Conservation (phyloP, 2,797 vertebrate species). For the Tapirus indicus region DNA sequence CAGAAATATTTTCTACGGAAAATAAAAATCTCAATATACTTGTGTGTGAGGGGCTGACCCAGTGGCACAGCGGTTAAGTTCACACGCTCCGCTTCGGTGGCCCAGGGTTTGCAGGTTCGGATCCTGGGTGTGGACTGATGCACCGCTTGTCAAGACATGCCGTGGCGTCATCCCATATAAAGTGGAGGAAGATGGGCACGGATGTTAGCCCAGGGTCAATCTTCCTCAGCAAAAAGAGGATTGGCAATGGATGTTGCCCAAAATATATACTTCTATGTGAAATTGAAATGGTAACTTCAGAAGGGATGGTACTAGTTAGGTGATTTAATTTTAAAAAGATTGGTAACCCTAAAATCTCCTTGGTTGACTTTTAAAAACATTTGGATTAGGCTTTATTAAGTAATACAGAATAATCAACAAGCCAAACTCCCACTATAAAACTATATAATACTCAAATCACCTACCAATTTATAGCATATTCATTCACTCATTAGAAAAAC, state of each 20-base stretch:
- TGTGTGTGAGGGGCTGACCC: neutral
- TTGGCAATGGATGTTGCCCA: too few relatives aligned
- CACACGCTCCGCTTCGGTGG: too few relatives aligned
- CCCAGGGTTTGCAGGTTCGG: too few relatives aligned
- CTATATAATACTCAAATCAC: conserved; percentile 15
- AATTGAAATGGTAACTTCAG: neutral
- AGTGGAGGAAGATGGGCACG: too few relatives aligned
- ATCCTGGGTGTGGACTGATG: too few relatives aligned
- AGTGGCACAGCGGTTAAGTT: too few relatives aligned
- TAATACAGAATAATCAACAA: conserved; percentile 31
- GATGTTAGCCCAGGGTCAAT: too few relatives aligned
- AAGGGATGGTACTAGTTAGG: neutral
- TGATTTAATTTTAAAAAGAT: conserved; percentile 42
- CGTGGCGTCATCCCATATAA: too few relatives aligned
- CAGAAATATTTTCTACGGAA: conserved; percentile 21
- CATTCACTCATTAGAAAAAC: neutral
- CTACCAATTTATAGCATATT: neutral
- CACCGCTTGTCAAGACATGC: too few relatives aligned
- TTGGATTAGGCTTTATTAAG: neutral
- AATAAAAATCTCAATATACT: conserved; percentile 43
- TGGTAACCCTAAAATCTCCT: conserved; percentile 18
- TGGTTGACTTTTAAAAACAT: conserved; percentile 37
- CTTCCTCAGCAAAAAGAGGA: too few relatives aligned
- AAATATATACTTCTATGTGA: neutral
- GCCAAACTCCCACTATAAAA: neutral